Evolutionary conservation across 2,888 invertebrate genomes (phyloP), one percentile per base, ranked within the genome.

Genomic region (Epinotia ramella): DNA sequence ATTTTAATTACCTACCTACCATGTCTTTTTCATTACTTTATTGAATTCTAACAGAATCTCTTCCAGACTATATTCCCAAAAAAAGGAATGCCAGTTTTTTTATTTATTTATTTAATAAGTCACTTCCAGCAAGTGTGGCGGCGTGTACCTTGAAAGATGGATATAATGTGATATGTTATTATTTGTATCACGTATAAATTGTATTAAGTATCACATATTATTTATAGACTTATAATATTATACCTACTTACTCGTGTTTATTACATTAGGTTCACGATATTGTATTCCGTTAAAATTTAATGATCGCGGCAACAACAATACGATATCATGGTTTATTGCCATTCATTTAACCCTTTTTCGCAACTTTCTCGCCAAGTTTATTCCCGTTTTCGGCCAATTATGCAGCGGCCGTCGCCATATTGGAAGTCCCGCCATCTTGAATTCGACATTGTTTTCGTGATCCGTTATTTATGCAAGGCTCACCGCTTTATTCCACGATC

Each of bases 381-480:
- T 62, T 60, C 69, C 68, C 46, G 69, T 60, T 69, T 69, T 69
- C 46, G 69, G 62, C 63, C 76, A 72, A 72, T 76, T 76, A 76
- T 67, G 46, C 67, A 53, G 57, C 59, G 57, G 79, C 78, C 75
- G 79, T 80, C 83, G 84, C 86, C 87, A 87, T 87, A 79, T 86
- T 83, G 80, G 77, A 79, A 84, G 88, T 87, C 88, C 85, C 87
- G 85, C 86, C 88, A 88, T 87, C 81, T 84, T 81, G 73, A 79
- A 81, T 81, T 82, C 82, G 82, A 89, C 88, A 94, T 94, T 93
- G 94, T 94, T 93, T 93, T 87, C 88, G 64, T 88, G 91, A 93
- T 92, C 92, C 88, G 87, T 88, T 93, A 92, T 94, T 94, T 94
- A 93, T 93, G 91, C 90, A 79, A 72, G 87, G 89, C 89, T 91